phyloP scores from a whole-genome alignment of 2,888 invertebrate species.

The Xestobium rufovillosum region DNA sequence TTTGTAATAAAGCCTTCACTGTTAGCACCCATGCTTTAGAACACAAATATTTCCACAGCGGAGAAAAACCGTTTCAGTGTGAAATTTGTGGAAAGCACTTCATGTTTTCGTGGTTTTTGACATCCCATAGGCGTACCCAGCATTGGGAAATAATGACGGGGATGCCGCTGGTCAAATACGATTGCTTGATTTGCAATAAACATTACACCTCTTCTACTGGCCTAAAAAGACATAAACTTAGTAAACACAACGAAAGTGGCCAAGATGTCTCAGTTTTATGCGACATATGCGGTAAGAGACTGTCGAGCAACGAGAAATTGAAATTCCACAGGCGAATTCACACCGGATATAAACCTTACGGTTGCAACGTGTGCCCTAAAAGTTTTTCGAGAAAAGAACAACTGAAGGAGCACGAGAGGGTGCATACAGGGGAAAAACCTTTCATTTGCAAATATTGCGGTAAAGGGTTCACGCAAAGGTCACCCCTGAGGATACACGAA shows the following conservation, averaged over 20 bases:
- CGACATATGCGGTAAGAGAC: conserved; percentile 51
- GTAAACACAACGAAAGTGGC: conserved; percentile 42
- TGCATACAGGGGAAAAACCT: conserved; percentile 55
- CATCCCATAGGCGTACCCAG: conserved; percentile 45
- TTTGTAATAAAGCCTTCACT: conserved; percentile 45
- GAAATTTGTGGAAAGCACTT: conserved; percentile 50
- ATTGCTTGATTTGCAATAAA: conserved; percentile 39
- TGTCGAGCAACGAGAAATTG: conserved; percentile 46
- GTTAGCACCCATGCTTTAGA: conserved; percentile 46
- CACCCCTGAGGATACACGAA: conserved; percentile 54
- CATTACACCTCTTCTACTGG: conserved; percentile 37
- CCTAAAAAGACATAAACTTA: conserved; percentile 34
- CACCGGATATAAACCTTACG: conserved; percentile 46
- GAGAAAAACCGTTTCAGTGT: conserved; percentile 46
- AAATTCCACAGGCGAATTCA: conserved; percentile 49
- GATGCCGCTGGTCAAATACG: conserved; percentile 41
- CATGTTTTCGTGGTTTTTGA: conserved; percentile 48
- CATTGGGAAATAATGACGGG: conserved; percentile 44
- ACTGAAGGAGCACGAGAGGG: conserved; percentile 50
- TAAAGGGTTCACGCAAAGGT: conserved; percentile 53
- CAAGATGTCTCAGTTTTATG: conserved; percentile 43
- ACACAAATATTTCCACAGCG: conserved; percentile 45
- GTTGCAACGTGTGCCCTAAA: conserved; percentile 40
- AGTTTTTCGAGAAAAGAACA: conserved; percentile 54
- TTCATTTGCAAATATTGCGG: conserved; percentile 54